A percentile compares a stretch with the other conserved stretches of the same genome.
Conservation (phyloP, 2,888 invertebrate genomes). For the Protonemura montana region DNA sequence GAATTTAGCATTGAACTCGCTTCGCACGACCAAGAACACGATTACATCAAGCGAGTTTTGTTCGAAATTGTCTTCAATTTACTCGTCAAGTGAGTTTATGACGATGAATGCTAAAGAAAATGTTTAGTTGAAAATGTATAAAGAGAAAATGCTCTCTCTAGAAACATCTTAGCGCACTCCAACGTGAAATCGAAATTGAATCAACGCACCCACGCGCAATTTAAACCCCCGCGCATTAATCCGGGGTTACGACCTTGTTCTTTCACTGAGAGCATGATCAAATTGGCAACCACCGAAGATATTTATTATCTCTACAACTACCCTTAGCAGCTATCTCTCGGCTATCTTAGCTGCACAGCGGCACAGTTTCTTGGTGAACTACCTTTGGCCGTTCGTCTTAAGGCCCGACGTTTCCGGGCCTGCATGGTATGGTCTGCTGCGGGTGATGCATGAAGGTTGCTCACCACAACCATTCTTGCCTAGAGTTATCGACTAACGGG, state of each 20-base stretch:
- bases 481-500: neutral
- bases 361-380: neutral
- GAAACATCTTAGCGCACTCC: too few species aligned
- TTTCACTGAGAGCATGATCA: neutral
- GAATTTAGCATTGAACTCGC: too few species aligned
- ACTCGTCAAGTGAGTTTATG: too few species aligned
- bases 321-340: neutral
- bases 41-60: too few species aligned
- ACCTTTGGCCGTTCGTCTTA: neutral
- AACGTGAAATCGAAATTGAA: neutral
- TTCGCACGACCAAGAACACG: too few species aligned
- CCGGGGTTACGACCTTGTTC: neutral
- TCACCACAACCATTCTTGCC: neutral
- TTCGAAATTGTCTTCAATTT: too few species aligned
- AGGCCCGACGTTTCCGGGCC: neutral
- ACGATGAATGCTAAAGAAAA: too few species aligned
- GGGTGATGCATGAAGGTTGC: neutral
- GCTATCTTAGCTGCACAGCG: too few species aligned
- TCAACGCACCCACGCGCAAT: neutral
- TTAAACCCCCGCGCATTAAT: neutral
- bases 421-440: neutral
- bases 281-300: neutral
- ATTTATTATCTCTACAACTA: neutral
- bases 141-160: too few species aligned
- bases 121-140: too few species aligned